Evolutionary conservation across 2,113 vertebrate genomes (phyloP).

Genomic region (Gnathonemus longibarbis): DNA sequence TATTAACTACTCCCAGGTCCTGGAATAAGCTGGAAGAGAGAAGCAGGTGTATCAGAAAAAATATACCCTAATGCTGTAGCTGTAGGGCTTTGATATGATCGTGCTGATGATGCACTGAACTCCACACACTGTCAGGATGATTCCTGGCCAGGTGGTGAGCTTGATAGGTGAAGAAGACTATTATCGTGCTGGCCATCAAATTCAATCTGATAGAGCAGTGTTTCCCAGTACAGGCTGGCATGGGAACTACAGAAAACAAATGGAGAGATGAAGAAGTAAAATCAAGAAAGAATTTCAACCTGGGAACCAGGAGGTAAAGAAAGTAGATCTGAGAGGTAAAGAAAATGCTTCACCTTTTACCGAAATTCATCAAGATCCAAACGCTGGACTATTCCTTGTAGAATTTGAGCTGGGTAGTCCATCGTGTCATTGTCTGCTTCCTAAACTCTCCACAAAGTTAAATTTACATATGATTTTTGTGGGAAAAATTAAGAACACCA

Average conservation of each 20-base stretch:
- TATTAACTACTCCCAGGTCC: neutral
- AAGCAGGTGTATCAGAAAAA: neutral
- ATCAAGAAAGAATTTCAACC: neutral
- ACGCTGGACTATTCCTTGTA: neutral
- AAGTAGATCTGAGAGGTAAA: neutral
- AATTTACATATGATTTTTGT: neutral
- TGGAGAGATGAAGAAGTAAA: neutral
- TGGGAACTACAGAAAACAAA: neutral
- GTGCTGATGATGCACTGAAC: neutral
- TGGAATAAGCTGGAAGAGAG: neutral
- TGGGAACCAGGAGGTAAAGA: neutral
- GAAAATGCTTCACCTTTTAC: neutral
- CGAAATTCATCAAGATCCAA: neutral
- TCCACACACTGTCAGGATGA: neutral
- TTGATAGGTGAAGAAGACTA: neutral
- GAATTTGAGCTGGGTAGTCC: neutral
- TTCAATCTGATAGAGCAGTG: neutral
- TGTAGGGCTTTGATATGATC: neutral
- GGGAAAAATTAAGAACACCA: neutral
- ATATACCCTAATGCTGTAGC: neutral
- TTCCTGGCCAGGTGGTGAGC: neutral
- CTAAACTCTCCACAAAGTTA: neutral
- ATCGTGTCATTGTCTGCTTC: neutral
- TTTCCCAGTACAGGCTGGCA: neutral
- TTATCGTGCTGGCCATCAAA: neutral